Conservation (phyloP, 2,888 invertebrate species). For the Brachyptera putata region DNA sequence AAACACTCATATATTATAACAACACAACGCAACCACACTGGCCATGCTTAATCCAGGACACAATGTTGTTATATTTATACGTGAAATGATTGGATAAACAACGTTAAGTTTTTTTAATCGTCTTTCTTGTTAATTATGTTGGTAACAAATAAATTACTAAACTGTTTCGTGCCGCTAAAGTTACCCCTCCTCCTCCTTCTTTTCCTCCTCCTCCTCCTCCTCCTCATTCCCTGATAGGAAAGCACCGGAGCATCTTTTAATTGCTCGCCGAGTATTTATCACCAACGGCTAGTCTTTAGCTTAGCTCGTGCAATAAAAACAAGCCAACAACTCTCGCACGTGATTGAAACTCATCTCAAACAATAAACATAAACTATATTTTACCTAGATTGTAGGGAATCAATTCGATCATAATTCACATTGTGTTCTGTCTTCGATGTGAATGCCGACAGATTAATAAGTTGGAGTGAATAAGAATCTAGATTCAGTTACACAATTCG, state of each 20-base stretch:
- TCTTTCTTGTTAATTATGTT: conserved; percentile 12
- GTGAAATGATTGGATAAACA: conserved; percentile 10
- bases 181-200: background rate
- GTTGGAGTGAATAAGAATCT: too few relatives aligned
- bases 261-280: conserved; percentile 15
- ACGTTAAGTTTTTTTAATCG: conserved; percentile 1
- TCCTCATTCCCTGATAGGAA: too few relatives aligned
- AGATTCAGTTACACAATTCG: too few relatives aligned
- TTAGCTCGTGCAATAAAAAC: background rate
- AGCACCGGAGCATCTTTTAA: conserved; percentile 15
- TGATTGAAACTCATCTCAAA: background rate
- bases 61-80: background rate
- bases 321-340: background rate
- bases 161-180: conserved; percentile 1
- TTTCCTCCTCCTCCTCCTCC: too few relatives aligned
- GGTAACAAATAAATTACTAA: conserved; percentile 18
- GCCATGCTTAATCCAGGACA: background rate
- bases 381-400: too few relatives aligned
- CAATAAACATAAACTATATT: background rate
- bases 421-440: too few relatives aligned
- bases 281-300: conserved; percentile 12
- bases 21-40: background rate
- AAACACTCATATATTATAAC: too few relatives aligned
- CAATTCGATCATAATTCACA: too few relatives aligned
- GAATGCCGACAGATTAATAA: too few relatives aligned